These are phyloP conservation scores for Drosophila bocki DNA, from an alignment of 1,140 invertebrate species.

Conservation along the genomic window DNA sequence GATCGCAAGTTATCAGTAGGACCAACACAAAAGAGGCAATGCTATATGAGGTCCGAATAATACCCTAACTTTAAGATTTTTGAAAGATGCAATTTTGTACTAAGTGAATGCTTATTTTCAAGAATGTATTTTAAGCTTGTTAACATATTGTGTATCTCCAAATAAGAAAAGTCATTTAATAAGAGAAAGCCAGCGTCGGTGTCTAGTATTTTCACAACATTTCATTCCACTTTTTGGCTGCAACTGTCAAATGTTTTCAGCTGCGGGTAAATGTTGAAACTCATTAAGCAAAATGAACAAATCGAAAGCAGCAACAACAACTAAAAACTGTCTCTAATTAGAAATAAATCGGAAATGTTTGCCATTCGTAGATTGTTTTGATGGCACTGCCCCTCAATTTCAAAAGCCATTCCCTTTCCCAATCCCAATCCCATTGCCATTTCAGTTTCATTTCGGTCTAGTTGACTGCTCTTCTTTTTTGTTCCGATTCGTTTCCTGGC, in stretches of 20 bases:
- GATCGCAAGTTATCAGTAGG: slow-evolving; percentile 13
- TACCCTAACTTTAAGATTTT: neutral
- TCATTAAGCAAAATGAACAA: slow-evolving; percentile 69
- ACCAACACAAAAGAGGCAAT: neutral
- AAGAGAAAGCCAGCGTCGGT: neutral
- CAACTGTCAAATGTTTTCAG: slow-evolving; percentile 79
- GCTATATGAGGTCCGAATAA: neutral
- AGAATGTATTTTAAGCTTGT: neutral
- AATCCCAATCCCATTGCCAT: neutral
- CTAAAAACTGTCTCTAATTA: slow-evolving; percentile 78
- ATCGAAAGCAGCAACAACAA: slow-evolving; percentile 35
- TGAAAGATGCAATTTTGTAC: neutral
- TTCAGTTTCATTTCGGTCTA: slow-evolving; percentile 36
- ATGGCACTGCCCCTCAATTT: slow-evolving; percentile 68
- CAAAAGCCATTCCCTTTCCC: slow-evolving; percentile 40
- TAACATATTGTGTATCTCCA: neutral
- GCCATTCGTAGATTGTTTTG: slow-evolving; percentile 66
- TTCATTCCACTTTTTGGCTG: slow-evolving; percentile 30
- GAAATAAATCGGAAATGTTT: slow-evolving; percentile 83
- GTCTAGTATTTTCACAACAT: neutral
- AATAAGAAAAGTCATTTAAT: neutral
- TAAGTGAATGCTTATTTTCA: neutral
- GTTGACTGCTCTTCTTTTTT: slow-evolving; percentile 27
- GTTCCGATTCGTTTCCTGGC: slow-evolving; percentile 42
- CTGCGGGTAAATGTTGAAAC: slow-evolving; percentile 77